phyloP scores from a whole-genome alignment of 2,113 vertebrate species.

The Myotis brandtii region DNA sequence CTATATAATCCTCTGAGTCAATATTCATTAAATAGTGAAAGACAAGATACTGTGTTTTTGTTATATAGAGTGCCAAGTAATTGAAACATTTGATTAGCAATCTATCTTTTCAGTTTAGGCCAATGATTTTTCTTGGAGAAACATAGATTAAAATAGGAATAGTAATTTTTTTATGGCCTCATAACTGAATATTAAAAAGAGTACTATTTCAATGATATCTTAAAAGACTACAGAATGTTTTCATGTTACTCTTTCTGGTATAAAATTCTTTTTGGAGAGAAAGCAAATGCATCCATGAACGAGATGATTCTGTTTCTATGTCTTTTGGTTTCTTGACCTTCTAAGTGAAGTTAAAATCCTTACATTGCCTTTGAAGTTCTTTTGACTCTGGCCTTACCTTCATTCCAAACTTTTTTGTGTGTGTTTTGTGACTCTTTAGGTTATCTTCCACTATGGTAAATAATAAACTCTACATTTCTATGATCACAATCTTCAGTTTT shows the following conservation, averaged over 20 bases:
- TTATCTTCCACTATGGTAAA: neutral
- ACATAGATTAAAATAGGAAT: conserved; percentile 59
- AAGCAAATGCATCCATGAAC: neutral
- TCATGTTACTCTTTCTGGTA: conserved; percentile 46
- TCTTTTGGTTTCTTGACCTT: conserved; percentile 19
- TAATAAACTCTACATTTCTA: neutral
- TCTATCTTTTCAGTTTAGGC: conserved; percentile 60
- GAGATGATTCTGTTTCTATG: conserved; percentile 3
- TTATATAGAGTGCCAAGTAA: conserved; percentile 51
- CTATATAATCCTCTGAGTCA: conserved; percentile 4
- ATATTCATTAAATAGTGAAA: conserved; percentile 48
- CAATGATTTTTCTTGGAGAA: conserved; percentile 35
- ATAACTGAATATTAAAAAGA: conserved; percentile 55
- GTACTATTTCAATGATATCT: conserved; percentile 60
- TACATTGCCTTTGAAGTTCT: neutral
- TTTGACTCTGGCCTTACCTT: neutral
- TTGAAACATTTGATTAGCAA: conserved; percentile 70
- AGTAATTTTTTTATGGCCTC: conserved; percentile 61
- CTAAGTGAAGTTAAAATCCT: neutral
- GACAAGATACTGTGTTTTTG: conserved; percentile 30
- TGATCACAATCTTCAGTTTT: neutral
- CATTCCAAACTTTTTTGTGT: neutral
- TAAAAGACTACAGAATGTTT: conserved; percentile 50
- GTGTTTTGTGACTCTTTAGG: neutral
- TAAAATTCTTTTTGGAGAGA: neutral